Evolutionary conservation across 1,140 invertebrate species (phyloP).

Genomic region (Drosophila leontia): DNA sequence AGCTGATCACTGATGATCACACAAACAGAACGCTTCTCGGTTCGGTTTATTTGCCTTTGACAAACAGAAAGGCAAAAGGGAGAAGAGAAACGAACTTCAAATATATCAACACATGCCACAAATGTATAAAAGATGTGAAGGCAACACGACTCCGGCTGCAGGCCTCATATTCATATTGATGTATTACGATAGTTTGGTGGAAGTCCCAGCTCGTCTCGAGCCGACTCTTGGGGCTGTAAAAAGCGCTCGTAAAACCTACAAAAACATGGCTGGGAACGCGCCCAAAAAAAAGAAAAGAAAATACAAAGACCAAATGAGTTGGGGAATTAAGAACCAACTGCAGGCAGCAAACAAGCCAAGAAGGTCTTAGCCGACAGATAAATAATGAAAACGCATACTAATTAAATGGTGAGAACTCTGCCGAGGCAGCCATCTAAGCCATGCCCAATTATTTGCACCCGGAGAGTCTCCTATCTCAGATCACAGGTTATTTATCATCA

Average conservation of each 20-base stretch:
- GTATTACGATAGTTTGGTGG: constrained; percentile 76
- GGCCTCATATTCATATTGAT: constrained; percentile 77
- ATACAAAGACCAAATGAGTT: constrained; percentile 42
- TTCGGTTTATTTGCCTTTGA: constrained; percentile 61
- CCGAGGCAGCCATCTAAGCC: constrained; percentile 20
- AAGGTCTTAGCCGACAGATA: constrained; percentile 60
- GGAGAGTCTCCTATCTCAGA: constrained; percentile 22
- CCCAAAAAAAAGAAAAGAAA: constrained; percentile 29
- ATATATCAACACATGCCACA: constrained; percentile 79
- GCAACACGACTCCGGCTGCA: constrained; percentile 32
- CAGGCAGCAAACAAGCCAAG: constrained; percentile 27
- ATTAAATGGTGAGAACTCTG: constrained; percentile 71
- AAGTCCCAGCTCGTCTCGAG: constrained; percentile 29
- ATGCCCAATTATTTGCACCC: constrained; percentile 60
- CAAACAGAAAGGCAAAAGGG: constrained; percentile 62
- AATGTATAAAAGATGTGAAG: constrained; percentile 31
- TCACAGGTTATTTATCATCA: constrained; percentile 41
- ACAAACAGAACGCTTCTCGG: constrained; percentile 50
- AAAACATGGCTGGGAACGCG: constrained; percentile 60
- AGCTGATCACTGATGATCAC: constrained; percentile 37
- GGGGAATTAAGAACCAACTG: constrained; percentile 31
- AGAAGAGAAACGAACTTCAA: constrained; percentile 60
- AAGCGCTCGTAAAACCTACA: constrained; percentile 63
- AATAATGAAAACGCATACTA: constrained; percentile 75
- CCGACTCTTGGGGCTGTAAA: constrained; percentile 52